Evolutionary conservation across 2,888 invertebrate genomes (phyloP).

Genomic region (Nematopogon swammerdamellus): DNA sequence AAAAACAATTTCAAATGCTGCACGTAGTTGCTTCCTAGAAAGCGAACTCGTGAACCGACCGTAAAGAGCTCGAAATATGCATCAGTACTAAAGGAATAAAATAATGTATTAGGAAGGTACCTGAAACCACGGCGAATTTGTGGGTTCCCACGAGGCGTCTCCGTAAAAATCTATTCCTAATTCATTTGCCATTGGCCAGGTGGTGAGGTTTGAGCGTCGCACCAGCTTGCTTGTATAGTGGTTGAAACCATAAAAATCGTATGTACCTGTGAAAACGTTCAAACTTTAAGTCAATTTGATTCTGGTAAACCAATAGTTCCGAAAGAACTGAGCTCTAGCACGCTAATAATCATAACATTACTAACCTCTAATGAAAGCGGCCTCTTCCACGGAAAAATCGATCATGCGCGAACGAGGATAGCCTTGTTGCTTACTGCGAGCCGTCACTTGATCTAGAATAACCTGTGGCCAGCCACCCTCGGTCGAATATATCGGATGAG

Average conservation of each 20-base stretch:
- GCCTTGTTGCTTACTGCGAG: slow-evolving; percentile 33
- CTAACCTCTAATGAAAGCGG: neutral
- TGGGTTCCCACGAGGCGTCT: slow-evolving; percentile 7
- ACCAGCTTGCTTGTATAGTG: neutral
- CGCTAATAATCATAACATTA: no score
- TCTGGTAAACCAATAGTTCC: no score
- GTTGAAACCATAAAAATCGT: neutral
- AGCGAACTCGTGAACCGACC: no score
- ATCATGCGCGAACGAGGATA: slow-evolving; percentile 38
- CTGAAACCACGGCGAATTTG: neutral
- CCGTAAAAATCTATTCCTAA: slow-evolving; percentile 13
- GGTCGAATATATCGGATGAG: slow-evolving; percentile 36
- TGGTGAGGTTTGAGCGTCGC: neutral
- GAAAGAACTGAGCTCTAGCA: no score
- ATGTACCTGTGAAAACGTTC: neutral
- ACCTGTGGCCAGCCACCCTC: slow-evolving; percentile 47
- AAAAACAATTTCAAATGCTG: no score
- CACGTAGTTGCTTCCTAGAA: no score
- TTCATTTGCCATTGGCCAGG: slow-evolving; percentile 19
- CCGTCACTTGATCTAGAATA: slow-evolving; percentile 31
- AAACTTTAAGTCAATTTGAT: no score
- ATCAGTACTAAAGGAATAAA: no score
- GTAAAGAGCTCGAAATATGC: no score
- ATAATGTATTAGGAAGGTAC: no score
- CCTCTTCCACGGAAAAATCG: slow-evolving; percentile 30